Conservation (phyloP, 2,797 vertebrate genomes). For the Sebastes umbrosus region DNA sequence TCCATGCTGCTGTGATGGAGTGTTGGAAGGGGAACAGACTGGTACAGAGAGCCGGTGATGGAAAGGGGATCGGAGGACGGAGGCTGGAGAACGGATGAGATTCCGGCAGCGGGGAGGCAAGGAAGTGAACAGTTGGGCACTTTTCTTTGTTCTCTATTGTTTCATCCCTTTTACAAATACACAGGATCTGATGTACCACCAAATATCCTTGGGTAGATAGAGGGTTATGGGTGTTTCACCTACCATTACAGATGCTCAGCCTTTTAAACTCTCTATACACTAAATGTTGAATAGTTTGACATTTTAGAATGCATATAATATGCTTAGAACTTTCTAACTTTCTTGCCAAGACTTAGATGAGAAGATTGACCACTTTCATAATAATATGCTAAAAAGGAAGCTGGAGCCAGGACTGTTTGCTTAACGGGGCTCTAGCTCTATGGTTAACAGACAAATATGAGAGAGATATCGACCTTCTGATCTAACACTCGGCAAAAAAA, state of each 20-base stretch:
- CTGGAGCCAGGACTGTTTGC: not conserved
- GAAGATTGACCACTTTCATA: not conserved
- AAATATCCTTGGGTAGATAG: not conserved
- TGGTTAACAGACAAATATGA: too few relatives aligned
- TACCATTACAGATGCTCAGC: not conserved
- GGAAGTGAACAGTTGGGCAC: slow-evolving; percentile 14
- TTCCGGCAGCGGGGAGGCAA: slow-evolving; percentile 21
- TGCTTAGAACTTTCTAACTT: not conserved
- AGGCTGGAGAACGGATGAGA: slow-evolving; percentile 59
- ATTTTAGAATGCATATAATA: not conserved
- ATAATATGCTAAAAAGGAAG: not conserved
- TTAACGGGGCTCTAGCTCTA: too few relatives aligned
- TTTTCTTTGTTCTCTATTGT: slow-evolving; percentile 16
- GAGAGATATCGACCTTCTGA: too few relatives aligned
- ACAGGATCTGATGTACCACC: not conserved
- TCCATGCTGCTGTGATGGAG: slow-evolving; percentile 70
- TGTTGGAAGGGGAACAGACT: slow-evolving; percentile 62
- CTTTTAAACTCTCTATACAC: not conserved
- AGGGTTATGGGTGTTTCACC: not conserved
- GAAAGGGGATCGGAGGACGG: slow-evolving; percentile 60
- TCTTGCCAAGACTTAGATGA: not conserved
- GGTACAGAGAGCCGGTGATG: slow-evolving; percentile 61
- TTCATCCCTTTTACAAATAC: slow-evolving; percentile 33
- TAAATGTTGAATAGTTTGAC: not conserved
- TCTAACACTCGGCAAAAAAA: too few relatives aligned